These are phyloP conservation scores for Eriosoma lanigerum DNA, from an alignment of 1,140 invertebrate species.

Conservation along the genomic window DNA sequence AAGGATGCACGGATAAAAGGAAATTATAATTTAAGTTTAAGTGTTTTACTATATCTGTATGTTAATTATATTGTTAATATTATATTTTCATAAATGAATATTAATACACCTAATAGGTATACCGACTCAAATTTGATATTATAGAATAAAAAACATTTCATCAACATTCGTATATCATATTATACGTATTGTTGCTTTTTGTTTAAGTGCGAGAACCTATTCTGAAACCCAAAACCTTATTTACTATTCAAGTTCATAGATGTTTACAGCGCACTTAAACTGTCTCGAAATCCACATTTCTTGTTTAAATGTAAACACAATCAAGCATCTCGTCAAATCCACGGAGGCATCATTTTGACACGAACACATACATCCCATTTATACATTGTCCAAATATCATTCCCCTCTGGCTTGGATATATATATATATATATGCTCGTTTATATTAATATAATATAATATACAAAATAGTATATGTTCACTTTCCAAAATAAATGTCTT, in stretches of 20 bases:
- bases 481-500: slow-evolving; percentile 14
- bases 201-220: slow-evolving; percentile 1
- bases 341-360: slow-evolving; percentile 40
- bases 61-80: no score
- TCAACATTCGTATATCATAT: no score
- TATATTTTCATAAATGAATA: no score
- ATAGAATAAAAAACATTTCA: no score
- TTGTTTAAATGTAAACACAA: slow-evolving; percentile 46
- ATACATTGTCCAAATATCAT: slow-evolving; percentile 24
- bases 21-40: no score
- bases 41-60: no score
- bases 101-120: no score
- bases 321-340: slow-evolving; percentile 49
- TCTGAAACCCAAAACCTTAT: slow-evolving; percentile 35
- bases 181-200: not conserved
- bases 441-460: no score
- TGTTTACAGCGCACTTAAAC: slow-evolving; percentile 43
- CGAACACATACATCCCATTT: slow-evolving; percentile 44
- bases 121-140: no score
- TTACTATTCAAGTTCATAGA: slow-evolving; percentile 45
- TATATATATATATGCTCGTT: not conserved
- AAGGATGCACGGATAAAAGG: no score
- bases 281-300: slow-evolving; percentile 49
- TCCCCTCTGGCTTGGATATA: not conserved
- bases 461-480: not conserved